A percentile compares a stretch with the other conserved stretches of the same genome.
phyloP scores from a whole-genome alignment of 1,140 invertebrate species.

The Phortica variegata region DNA sequence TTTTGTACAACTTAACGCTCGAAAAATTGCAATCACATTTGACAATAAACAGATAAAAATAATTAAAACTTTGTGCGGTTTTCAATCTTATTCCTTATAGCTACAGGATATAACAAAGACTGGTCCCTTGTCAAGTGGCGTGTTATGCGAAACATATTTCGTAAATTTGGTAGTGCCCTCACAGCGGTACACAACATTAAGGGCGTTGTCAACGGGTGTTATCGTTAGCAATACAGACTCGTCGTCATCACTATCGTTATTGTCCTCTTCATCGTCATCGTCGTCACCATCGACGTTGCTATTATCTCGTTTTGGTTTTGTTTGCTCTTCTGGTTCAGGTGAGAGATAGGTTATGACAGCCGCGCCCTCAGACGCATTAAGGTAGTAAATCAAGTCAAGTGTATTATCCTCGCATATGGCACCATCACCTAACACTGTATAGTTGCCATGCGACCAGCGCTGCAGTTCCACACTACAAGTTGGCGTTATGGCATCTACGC shows the following conservation, averaged over 20 bases:
- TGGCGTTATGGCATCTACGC: slow-evolving; percentile 51
- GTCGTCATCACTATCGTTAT: slow-evolving; percentile 16
- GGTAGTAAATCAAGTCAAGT: slow-evolving; percentile 62
- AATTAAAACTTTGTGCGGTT: too few species aligned
- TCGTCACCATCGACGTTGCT: slow-evolving; percentile 1
- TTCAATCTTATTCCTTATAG: slow-evolving; percentile 49
- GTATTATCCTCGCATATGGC: slow-evolving; percentile 58
- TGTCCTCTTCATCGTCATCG: slow-evolving; percentile 23
- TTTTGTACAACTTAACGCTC: too few species aligned
- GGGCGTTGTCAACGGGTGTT: slow-evolving; percentile 63
- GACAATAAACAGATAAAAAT: too few species aligned
- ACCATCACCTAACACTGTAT: slow-evolving; percentile 58
- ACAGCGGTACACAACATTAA: slow-evolving; percentile 69
- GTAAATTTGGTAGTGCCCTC: slow-evolving; percentile 64
- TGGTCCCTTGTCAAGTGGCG: slow-evolving; percentile 41
- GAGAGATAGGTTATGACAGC: slow-evolving; percentile 62
- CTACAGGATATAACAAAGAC: slow-evolving; percentile 53
- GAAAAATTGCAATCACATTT: too few species aligned
- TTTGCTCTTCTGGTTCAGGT: slow-evolving; percentile 47
- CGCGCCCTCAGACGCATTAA: slow-evolving; percentile 58
- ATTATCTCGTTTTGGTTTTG: slow-evolving; percentile 17
- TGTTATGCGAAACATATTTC: slow-evolving; percentile 62
- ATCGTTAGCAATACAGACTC: slow-evolving; percentile 58
- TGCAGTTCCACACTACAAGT: slow-evolving; percentile 65
- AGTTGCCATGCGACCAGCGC: slow-evolving; percentile 67